These are phyloP conservation scores for Ectobius pallidus DNA, from an alignment of 2,888 invertebrate genomes.

Conservation along the genomic window DNA sequence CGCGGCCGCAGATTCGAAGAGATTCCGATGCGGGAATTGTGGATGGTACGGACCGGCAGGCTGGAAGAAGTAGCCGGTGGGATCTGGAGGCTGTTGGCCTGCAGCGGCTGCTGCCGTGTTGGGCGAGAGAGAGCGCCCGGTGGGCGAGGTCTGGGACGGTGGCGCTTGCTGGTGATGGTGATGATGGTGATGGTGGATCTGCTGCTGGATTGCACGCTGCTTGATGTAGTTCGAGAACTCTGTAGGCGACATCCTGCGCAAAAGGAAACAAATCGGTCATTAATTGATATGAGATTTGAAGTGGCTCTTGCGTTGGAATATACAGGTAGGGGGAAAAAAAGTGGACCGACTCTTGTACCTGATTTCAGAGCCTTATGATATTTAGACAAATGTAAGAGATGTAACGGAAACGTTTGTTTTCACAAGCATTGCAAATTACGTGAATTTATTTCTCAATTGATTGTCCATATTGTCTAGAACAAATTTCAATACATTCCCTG, in stretches of 20 bases:
- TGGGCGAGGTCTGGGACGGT: conserved; percentile 68
- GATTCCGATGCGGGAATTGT: conserved; percentile 32
- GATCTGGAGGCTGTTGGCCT: conserved; percentile 43
- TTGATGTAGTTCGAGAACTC: conserved; percentile 98
- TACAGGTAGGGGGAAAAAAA: neutral
- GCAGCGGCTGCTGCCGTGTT: conserved; percentile 44
- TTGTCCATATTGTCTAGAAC: too few relatives aligned
- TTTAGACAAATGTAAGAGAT: too few relatives aligned
- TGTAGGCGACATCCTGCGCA: conserved; percentile 89
- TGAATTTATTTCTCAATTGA: too few relatives aligned
- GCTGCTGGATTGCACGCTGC: conserved; percentile 90
- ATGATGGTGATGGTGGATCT: conserved; percentile 63
- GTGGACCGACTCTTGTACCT: too few relatives aligned
- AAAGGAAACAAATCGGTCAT: too few relatives aligned
- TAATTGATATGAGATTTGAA: too few relatives aligned
- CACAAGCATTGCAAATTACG: too few relatives aligned
- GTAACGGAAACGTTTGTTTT: too few relatives aligned
- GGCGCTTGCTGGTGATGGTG: conserved; percentile 57
- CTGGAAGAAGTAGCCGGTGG: conserved; percentile 42
- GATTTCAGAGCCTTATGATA: too few relatives aligned
- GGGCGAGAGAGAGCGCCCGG: conserved; percentile 64
- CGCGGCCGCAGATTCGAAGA: conserved; percentile 48
- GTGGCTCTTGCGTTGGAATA: neutral
- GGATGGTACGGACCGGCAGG: conserved; percentile 45
- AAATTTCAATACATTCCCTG: too few relatives aligned